A percentile compares a stretch with the other conserved stretches of the same genome.
Conservation (phyloP, 2,888 invertebrate genomes). For the Dusona sp. region DNA sequence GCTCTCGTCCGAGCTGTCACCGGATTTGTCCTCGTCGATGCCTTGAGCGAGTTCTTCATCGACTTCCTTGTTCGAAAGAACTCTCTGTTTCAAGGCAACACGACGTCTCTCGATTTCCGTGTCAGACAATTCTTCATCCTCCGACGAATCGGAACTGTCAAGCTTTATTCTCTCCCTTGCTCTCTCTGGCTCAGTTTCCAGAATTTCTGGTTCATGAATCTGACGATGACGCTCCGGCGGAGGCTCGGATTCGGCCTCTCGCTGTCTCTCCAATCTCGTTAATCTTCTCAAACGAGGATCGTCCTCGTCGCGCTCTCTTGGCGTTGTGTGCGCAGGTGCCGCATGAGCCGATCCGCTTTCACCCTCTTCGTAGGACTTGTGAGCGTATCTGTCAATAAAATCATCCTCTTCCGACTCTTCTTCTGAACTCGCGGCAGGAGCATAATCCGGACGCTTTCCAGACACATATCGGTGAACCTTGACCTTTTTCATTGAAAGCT, state of each 20-base stretch:
- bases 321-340: constrained; percentile 80
- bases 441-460: constrained; percentile 98
- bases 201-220: constrained; percentile 89
- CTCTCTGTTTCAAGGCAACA: constrained; percentile 88
- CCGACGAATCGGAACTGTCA: constrained; percentile 82
- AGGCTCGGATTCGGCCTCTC: constrained; percentile 84
- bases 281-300: constrained; percentile 93
- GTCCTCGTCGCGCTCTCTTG: constrained; percentile 86
- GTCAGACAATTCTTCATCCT: constrained; percentile 93
- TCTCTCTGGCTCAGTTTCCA: constrained; percentile 88
- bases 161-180: constrained; percentile 85
- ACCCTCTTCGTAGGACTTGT: constrained; percentile 80
- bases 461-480: constrained; percentile 99
- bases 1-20: constrained; percentile 87
- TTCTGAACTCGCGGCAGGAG: constrained; percentile 93
- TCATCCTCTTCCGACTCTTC: constrained; percentile 96
- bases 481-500: constrained; percentile 99
- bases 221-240: constrained; percentile 87
- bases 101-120: constrained; percentile 94
- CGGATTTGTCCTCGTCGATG: constrained; percentile 89
- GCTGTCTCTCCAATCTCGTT: constrained; percentile 83
- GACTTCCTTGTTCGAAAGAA: constrained; percentile 88
- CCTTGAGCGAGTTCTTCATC: constrained; percentile 90
- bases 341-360: constrained; percentile 77
- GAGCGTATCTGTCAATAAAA: constrained; percentile 89